Evolutionary conservation across 2,797 vertebrate genomes (phyloP).

Genomic region (Anolis apletophallus): DNA sequence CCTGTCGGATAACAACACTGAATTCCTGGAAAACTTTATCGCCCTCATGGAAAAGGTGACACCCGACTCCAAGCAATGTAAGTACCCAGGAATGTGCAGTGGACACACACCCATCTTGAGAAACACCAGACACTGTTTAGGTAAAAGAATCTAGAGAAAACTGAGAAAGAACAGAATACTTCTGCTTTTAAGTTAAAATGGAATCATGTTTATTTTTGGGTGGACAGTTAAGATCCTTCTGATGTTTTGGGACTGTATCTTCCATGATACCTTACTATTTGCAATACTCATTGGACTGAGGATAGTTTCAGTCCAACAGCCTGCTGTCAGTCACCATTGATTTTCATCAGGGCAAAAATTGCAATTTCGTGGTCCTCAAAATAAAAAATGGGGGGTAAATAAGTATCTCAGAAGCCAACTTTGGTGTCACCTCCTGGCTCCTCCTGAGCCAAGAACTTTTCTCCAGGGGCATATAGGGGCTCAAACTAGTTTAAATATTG

Average conservation of each 20-base stretch:
- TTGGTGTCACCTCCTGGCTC: too few species aligned
- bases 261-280: background rate
- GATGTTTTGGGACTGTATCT: background rate
- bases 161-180: background rate
- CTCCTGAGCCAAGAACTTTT: too few species aligned
- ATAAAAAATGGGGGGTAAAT: too few species aligned
- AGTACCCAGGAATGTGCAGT: slow-evolving; percentile 68
- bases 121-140: background rate
- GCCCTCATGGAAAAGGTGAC: slow-evolving; percentile 99
- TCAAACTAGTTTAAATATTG: too few species aligned
- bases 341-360: too few species aligned
- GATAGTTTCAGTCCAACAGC: background rate
- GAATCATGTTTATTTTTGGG: background rate
- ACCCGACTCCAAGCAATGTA: slow-evolving; percentile 98
- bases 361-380: too few species aligned
- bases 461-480: too few species aligned
- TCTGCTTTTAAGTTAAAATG: background rate
- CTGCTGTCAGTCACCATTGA: too few species aligned
- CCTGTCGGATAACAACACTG: slow-evolving; percentile 97
- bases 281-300: background rate
- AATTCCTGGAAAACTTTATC: slow-evolving; percentile 98
- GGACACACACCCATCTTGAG: background rate
- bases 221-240: background rate
- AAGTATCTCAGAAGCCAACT: too few species aligned
- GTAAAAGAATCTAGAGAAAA: slow-evolving; percentile 2